Evolutionary conservation across 2,797 vertebrate species (phyloP), one percentile per base, ranked within the genome.

Genomic region (Falco cherrug): DNA sequence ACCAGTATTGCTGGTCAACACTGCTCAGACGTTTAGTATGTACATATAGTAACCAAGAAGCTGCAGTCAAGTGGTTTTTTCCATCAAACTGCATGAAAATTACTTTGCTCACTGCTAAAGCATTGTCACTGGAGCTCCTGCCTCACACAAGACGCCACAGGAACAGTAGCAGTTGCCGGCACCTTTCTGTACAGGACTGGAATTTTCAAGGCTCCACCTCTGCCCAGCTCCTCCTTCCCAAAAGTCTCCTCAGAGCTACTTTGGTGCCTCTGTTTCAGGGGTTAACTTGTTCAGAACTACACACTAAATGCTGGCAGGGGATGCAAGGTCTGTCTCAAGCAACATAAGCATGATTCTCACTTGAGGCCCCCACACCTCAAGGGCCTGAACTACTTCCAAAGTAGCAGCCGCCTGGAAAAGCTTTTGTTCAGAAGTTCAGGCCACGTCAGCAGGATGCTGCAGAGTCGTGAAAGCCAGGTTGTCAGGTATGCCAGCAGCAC

Each of bases 171-270:
- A 73, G 64, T 26, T 48, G 73, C 75, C 2, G 26, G 75, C 75
- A 91, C 47, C 85, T 78, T 85, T 61, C 88, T 37, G 35, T 94
- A 89, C 17, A 76, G 45, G 45, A 50, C 69, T 92, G 75, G 89
- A 95, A 96, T 96, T 97, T 85, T 73, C 93, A 93, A 90, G 94
- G 88, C 65, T 90, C 76, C 60, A 41, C 69, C 48, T 68, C 68
- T 41, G 74, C 73, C 41, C 67, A 82, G 60, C 63, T 84, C 39
- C 33, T 86, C n/a, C 63, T 78, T 48, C 60, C 53, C 50, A 77
- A 45, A 57, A 16, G 33, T 54, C 35, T 75, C 50, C 77, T 51
- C 73, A 57, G 71, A 89, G 53, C 33, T 73, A 65, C 68, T 43
- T 7, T 1, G 5, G 45, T 51, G 78, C 71, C 77, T 70, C 63